phyloP scores from a whole-genome alignment of 2,113 vertebrate genomes.

The Fulica atra region DNA sequence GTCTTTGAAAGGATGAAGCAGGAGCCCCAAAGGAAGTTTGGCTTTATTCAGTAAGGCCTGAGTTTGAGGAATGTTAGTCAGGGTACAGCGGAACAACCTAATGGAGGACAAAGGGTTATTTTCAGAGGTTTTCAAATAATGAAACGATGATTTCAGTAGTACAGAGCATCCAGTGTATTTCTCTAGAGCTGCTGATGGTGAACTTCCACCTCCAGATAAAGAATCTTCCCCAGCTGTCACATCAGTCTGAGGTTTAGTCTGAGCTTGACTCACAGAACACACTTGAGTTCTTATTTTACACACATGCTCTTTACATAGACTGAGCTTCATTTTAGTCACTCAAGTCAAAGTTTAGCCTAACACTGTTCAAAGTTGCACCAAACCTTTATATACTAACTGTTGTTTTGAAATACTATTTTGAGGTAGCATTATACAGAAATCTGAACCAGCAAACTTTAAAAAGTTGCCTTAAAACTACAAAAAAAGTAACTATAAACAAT shows the following conservation, averaged over 20 bases:
- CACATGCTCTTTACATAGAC: not conserved
- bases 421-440: not conserved
- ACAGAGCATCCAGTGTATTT: not conserved
- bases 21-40: conserved; percentile 94
- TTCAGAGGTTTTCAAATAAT: conserved; percentile 43
- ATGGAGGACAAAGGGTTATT: conserved; percentile 60
- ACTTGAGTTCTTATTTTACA: not conserved
- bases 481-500: not conserved
- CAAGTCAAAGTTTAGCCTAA: not conserved
- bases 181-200: not conserved
- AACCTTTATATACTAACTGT: not conserved
- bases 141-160: not conserved
- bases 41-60: conserved; percentile 96
- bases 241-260: not conserved
- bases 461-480: not conserved
- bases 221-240: not conserved
- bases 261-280: not conserved
- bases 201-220: not conserved
- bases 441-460: not conserved
- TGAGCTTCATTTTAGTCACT: not conserved
- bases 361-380: not conserved
- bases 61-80: conserved; percentile 96
- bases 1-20: conserved; percentile 98
- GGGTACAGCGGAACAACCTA: conserved; percentile 93
- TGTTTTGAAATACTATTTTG: not conserved